Evolutionary conservation across 2,888 invertebrate species (phyloP), one percentile per base, ranked within the genome.

Genomic region (Apamea anceps): DNA sequence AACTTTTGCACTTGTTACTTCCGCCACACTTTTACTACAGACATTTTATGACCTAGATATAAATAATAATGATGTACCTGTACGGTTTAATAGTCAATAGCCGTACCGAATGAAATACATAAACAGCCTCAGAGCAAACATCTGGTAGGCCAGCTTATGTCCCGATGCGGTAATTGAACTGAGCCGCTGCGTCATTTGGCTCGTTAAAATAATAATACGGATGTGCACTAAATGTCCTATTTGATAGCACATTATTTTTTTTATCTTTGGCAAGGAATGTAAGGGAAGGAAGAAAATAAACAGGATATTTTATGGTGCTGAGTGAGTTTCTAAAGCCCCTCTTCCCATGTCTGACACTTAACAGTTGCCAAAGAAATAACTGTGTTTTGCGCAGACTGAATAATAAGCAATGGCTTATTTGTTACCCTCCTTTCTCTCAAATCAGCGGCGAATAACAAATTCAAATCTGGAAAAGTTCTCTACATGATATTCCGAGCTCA

Each of bases 81-180:
- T 82, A 57, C 8, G 28, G 37, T 70, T 76, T 76, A 75, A 45
- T 77, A 74, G 42, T 84, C 84, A 67, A 81, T 72, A 68, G 28
- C 37, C 68, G 72, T 73, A 73, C 72, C 18, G 75, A 72, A 80
- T 77, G 51, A n/a, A 72, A 75, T 37, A 81, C 62, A 78, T 75
- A 57, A 79, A 79, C 79, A 80, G 65, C 75, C 48, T 81, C 75
- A 54, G 63, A 79, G 72, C 72, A 57, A 72, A 77, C 80, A 85
- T 86, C 84, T 86, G 81, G 72, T 66, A 72, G 60, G 28, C 72
- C 65, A 77, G 48, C 74, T 80, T 82, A 86, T 57, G 63, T 74
- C 77, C 78, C 77, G 72, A 81, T 76, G 75, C 84, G 86, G 81
- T 84, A 85, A 86, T 78, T 81, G 84, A 86, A 85, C 67, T 74